Conservation (phyloP, 2,113 vertebrate species). For the Picathartes gymnocephalus region DNA sequence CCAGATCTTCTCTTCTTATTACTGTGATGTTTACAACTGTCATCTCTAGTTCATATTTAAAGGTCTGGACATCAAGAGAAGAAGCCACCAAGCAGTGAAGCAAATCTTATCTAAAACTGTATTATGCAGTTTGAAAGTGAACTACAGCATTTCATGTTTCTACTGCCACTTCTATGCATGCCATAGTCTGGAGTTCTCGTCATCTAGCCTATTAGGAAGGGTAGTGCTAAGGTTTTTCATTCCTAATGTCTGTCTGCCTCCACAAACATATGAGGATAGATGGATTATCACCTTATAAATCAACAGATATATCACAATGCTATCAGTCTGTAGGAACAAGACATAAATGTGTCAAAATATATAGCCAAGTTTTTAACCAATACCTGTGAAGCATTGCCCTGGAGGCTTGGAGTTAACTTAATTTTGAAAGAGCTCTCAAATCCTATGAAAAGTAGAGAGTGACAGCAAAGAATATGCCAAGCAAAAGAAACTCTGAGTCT, state of each 20-base stretch:
- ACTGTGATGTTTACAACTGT: not conserved
- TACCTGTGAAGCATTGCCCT: not conserved
- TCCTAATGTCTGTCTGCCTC: not conserved
- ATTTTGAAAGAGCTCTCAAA: constrained; percentile 12
- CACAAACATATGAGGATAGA: not conserved
- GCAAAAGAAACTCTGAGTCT: not conserved
- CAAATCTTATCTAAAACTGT: not conserved
- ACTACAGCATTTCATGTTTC: not conserved
- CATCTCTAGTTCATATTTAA: not conserved
- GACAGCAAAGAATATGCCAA: not conserved
- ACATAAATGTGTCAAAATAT: constrained; percentile 10
- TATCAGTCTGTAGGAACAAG: constrained; percentile 14
- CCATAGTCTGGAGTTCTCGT: not conserved
- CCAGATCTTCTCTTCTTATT: not conserved
- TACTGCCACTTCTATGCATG: not conserved
- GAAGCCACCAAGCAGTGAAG: not conserved
- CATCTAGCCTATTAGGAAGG: not conserved
- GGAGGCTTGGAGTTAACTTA: not conserved
- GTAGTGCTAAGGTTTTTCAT: not conserved
- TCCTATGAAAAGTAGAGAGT: not conserved
- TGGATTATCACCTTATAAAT: constrained; percentile 21
- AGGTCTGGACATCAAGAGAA: not conserved
- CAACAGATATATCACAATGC: not conserved
- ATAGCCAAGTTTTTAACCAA: constrained; percentile 19
- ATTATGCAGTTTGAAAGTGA: not conserved